Evolutionary conservation across 92 coral and sea anemone species (phyloP).

Genomic region (Porites cylindrica): DNA sequence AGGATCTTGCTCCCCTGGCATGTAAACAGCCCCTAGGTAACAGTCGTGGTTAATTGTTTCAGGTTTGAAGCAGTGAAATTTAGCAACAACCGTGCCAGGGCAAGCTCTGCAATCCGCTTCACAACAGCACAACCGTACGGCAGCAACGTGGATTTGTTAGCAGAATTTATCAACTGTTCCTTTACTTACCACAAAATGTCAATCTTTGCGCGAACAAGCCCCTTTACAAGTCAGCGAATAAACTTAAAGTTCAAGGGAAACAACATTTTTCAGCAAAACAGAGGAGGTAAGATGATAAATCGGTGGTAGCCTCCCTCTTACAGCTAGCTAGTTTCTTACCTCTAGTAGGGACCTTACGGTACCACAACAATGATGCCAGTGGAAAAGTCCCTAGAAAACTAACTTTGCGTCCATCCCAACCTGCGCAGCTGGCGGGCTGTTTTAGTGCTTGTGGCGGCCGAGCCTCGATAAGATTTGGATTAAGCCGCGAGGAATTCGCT

Average conservation of each 20-base stretch:
- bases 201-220: slow-evolving; percentile 60
- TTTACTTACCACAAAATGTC: slow-evolving; percentile 56
- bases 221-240: slow-evolving; percentile 84
- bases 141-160: slow-evolving; percentile 53
- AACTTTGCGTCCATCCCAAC: no score
- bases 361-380: no score
- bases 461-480: no score
- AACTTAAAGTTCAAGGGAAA: slow-evolving; percentile 68
- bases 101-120: slow-evolving; percentile 70
- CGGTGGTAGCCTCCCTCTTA: no score
- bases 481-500: no score
- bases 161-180: slow-evolving; percentile 80
- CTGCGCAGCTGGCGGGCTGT: no score
- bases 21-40: no score
- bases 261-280: slow-evolving; percentile 67
- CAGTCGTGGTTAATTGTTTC: neutral
- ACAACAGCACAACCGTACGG: slow-evolving; percentile 85
- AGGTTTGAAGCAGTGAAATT: slow-evolving; percentile 29
- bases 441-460: no score
- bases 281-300: slow-evolving; percentile 12
- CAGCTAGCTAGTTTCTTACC: no score
- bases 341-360: no score
- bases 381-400: no score
- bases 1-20: no score
- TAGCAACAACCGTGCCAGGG: neutral